Conservation (phyloP, 1,140 invertebrate species). For the Drosophila bifasciata region DNA sequence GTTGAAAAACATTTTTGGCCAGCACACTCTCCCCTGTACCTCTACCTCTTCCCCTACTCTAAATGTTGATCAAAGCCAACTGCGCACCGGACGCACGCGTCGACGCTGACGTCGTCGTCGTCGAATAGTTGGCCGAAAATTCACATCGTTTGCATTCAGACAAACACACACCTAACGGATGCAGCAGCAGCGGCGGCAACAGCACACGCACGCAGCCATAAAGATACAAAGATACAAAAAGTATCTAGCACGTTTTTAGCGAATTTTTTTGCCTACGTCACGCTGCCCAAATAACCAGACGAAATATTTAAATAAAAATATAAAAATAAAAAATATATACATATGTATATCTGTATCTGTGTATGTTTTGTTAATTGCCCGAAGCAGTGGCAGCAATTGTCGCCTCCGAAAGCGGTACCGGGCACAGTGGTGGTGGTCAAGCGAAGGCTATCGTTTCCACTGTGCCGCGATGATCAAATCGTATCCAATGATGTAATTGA, state of each 20-base stretch:
- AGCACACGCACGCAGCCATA: constrained; percentile 38
- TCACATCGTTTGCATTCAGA: constrained; percentile 77
- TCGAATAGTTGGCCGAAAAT: constrained; percentile 62
- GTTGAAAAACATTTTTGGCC: constrained; percentile 42
- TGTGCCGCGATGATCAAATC: constrained; percentile 12
- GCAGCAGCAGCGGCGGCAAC: constrained; percentile 51
- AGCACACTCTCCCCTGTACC: background rate
- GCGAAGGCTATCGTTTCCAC: background rate
- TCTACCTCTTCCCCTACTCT: background rate
- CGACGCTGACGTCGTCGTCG: constrained; percentile 28
- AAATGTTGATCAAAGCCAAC: constrained; percentile 70
- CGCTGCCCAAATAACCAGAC: constrained; percentile 69
- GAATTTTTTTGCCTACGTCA: constrained; percentile 69
- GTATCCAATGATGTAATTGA: background rate
- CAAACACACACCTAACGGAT: constrained; percentile 77
- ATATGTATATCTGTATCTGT: constrained; percentile 6
- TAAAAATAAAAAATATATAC: constrained; percentile 40
- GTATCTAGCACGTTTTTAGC: constrained; percentile 72
- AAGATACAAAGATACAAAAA: constrained; percentile 51
- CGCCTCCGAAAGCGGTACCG: constrained; percentile 39
- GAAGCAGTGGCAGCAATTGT: constrained; percentile 50
- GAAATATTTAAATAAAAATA: constrained; percentile 40
- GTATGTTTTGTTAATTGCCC: constrained; percentile 68
- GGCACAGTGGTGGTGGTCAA: constrained; percentile 51
- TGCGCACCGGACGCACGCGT: constrained; percentile 75